These are phyloP conservation scores for Leptodactylus fuscus DNA, from an alignment of 2,113 vertebrate species.

Conservation along the genomic window DNA sequence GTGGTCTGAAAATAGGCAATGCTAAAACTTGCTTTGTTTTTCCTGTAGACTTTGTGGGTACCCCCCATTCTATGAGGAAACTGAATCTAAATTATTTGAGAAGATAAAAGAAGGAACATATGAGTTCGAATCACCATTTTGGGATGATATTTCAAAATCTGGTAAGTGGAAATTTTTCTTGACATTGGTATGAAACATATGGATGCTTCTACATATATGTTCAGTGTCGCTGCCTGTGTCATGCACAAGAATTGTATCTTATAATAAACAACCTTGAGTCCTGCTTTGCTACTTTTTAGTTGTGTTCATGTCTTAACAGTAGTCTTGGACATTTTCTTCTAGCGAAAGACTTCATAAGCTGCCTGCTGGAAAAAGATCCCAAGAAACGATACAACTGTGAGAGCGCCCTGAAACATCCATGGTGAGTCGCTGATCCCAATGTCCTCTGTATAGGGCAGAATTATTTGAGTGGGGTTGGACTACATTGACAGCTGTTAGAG, in stretches of 20 bases:
- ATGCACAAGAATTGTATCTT: no score
- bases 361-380: slow-evolving; percentile 88
- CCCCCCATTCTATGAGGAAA: slow-evolving; percentile 94
- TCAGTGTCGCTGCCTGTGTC: no score
- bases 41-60: slow-evolving; percentile 87
- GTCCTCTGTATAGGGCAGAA: background rate
- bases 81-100: slow-evolving; percentile 87
- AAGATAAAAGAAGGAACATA: slow-evolving; percentile 93
- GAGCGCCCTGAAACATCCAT: slow-evolving; percentile 86
- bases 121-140: slow-evolving; percentile 91
- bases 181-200: background rate
- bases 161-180: slow-evolving; percentile 71
- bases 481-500: slow-evolving; percentile 6
- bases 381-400: slow-evolving; percentile 84
- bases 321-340: slow-evolving; percentile 50
- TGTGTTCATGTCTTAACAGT: background rate
- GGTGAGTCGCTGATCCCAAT: slow-evolving; percentile 75
- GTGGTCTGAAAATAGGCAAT: no score
- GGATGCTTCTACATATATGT: no score
- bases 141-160: slow-evolving; percentile 93
- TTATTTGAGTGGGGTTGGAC: background rate
- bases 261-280: background rate
- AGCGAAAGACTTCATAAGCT: slow-evolving; percentile 93
- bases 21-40: no score
- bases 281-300: background rate